Percentiles rank a stretch among this genome's conserved stretches.
These are phyloP conservation scores for Achroia grisella DNA, from an alignment of 1,140 invertebrate genomes.

Conservation along the genomic window DNA sequence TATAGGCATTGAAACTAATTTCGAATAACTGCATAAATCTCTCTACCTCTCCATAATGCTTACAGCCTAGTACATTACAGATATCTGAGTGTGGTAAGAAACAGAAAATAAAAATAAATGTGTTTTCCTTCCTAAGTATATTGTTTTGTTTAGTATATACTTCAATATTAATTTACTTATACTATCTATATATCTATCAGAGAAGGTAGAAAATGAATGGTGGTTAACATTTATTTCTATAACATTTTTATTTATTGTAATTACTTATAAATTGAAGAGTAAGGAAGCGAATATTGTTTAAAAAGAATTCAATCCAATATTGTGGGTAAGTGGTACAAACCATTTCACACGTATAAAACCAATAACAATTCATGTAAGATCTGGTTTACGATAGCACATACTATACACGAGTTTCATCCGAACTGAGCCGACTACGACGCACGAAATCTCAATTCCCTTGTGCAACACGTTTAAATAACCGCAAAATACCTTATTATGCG, in stretches of 20 bases:
- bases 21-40: neutral
- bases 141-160: no score
- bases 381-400: constrained; percentile 38
- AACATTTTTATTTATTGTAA: no score
- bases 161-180: no score
- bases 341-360: constrained; percentile 51
- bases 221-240: no score
- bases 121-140: no score
- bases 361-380: constrained; percentile 50
- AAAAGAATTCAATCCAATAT: constrained; percentile 34
- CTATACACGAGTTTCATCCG: constrained; percentile 44
- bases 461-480: constrained; percentile 66
- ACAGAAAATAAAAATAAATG: no score
- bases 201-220: no score
- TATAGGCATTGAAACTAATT: constrained; percentile 1
- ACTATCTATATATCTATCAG: no score
- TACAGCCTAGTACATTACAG: neutral
- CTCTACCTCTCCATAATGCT: neutral
- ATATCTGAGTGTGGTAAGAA: no score
- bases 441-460: constrained; percentile 67
- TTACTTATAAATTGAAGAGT: no score
- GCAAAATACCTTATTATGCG: constrained; percentile 69
- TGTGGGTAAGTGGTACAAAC: no score
- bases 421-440: constrained; percentile 42
- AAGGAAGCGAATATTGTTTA: constrained; percentile 30